A percentile compares a stretch with the other conserved stretches of the same genome.
Evolutionary conservation across 2,113 vertebrate genomes (phyloP).

Genomic region (Mungos mungo): DNA sequence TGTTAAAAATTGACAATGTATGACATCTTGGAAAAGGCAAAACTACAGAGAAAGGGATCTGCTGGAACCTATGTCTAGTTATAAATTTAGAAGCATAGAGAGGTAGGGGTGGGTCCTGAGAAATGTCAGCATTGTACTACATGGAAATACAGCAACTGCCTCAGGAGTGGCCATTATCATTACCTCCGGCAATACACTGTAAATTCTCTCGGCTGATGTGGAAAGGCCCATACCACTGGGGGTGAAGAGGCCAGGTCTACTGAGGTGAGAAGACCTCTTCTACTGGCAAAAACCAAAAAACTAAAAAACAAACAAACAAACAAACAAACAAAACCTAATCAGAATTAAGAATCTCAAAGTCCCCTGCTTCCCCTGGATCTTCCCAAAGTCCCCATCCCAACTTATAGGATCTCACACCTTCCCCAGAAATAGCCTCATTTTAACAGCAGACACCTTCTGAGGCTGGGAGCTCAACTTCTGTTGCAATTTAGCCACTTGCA

Average conservation of each 20-base stretch:
- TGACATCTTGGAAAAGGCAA: background rate
- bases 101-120: background rate
- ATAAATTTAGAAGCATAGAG: background rate
- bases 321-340: background rate
- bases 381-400: background rate
- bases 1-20: background rate
- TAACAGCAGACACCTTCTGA: background rate
- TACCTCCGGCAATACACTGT: background rate
- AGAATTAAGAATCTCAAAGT: background rate
- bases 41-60: background rate
- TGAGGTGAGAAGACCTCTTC: background rate
- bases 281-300: no score
- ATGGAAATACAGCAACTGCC: background rate
- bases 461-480: background rate
- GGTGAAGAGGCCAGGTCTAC: background rate
- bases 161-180: background rate
- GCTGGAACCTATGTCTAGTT: background rate
- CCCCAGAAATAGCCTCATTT: background rate
- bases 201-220: background rate
- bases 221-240: background rate
- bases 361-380: background rate
- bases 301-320: background rate
- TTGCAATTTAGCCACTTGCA: background rate
- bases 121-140: background rate
- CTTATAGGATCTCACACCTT: background rate